phyloP scores from a whole-genome alignment of 2,797 vertebrate genomes.

The Chloroceryle amazona region DNA sequence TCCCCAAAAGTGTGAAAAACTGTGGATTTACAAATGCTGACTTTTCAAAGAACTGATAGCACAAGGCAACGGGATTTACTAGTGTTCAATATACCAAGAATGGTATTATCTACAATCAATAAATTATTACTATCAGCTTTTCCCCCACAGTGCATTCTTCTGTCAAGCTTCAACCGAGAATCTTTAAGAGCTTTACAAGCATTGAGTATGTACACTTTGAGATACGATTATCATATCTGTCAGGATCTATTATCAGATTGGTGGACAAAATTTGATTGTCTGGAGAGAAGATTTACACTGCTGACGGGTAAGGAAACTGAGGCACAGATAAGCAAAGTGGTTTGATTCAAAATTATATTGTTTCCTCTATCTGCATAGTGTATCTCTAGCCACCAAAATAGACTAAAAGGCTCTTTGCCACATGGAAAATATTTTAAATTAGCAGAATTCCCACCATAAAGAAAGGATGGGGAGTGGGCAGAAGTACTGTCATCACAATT shows the following conservation, averaged over 20 bases:
- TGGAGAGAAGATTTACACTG: neutral
- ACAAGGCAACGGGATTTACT: neutral
- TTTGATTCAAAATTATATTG: neutral
- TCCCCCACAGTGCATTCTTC: neutral
- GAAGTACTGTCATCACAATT: fast-evolving
- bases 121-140: slow-evolving; percentile 16
- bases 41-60: neutral
- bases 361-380: neutral
- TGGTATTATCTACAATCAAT: neutral
- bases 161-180: neutral
- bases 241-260: neutral
- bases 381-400: neutral
- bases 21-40: neutral
- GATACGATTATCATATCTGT: neutral
- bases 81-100: neutral
- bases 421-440: neutral
- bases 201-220: neutral
- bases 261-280: neutral
- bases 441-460: neutral
- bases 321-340: neutral
- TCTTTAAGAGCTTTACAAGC: neutral
- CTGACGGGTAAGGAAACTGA: neutral
- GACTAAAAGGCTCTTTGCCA: neutral
- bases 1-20: slow-evolving; percentile 25
- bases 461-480: fast-evolving